Base-by-base conservation (phyloP, 2,797 vertebrate genomes). In the Lerista edwardsae region DNA sequence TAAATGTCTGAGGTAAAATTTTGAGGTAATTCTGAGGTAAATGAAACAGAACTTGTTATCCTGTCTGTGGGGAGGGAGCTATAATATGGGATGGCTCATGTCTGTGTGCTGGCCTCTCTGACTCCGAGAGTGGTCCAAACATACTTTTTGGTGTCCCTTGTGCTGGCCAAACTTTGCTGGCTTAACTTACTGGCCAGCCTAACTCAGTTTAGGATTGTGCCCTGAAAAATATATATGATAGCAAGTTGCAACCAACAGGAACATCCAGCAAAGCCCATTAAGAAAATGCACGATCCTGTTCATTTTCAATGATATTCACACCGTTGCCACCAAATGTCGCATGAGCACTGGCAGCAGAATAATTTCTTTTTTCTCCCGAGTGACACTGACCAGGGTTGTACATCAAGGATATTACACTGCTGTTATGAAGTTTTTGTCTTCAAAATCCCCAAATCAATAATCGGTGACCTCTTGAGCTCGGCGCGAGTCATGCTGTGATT, bases 391-490 rank as follows among this genome's bases (percentile, higher is more conserved):
- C 74, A 90, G 84, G 91, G 89, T 65, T 34, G 78, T 51, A 25
- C 4, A 61, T 89, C 79, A 89, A 84, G 89, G 77, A 86, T 90
- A 92, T 73, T 86, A 80, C 2, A 47, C 71, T 79, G 44, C 64
- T 85, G 91, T 89, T 86, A 93, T 61, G 69, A 83, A 84, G 67
- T 87, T 88, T 89, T 85, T 86, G 88, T 87, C 10, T 34, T 59
- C 77, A 62, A 85, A 92, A 65, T 21, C 21, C 29, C 23, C 34
- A 86, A 91, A 89, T 91, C 81, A 90, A 91, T 94, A 89, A 90
- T 84, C 55, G 85, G 27, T 84, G 80, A 79, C 88, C 21, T 11
- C 39, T 90, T 29, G 68, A 80, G 87, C 71, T 90, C 84, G 80
- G 55, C 74, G 29, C 44, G 79, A 93, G n/a, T 90, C 75, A 82